Percentiles rank a stretch among this genome's conserved stretches.
Evolutionary conservation across 2,797 vertebrate genomes (phyloP).

Genomic region (Platalea minor): DNA sequence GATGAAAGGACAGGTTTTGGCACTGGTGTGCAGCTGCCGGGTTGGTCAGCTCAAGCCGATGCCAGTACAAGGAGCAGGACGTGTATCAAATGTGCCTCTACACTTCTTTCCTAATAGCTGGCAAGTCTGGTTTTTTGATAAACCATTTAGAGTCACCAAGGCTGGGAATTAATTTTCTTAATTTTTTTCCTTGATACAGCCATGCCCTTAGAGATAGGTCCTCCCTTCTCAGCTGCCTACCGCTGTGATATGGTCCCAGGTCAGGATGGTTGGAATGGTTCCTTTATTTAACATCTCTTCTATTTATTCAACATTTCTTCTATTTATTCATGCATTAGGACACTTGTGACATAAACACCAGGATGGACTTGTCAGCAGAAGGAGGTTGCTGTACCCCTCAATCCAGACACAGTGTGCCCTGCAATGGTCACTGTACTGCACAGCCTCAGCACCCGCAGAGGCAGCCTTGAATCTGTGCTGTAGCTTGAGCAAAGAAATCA

Average conservation of each 20-base stretch:
- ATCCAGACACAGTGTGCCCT: not conserved
- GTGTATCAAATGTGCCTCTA: not conserved
- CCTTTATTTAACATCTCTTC: not conserved
- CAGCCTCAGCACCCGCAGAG: not conserved
- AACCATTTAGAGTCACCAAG: not conserved
- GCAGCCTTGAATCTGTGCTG: not conserved
- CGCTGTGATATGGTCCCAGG: not conserved
- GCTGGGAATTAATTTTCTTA: not conserved
- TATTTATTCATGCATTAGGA: not conserved
- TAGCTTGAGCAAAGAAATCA: not conserved
- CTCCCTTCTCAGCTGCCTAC: not conserved
- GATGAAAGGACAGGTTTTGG: not conserved
- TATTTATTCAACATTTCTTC: not conserved
- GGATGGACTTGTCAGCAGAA: not conserved
- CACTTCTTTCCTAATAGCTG: not conserved
- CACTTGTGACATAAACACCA: not conserved
- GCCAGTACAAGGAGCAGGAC: not conserved
- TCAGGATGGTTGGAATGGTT: fast-evolving
- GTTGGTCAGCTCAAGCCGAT: not conserved
- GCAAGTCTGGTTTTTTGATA: fast-evolving
- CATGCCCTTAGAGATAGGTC: not conserved
- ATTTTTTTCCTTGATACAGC: not conserved
- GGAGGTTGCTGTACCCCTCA: not conserved
- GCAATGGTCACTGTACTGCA: not conserved
- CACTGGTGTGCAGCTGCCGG: not conserved